Evolutionary conservation across 1,140 invertebrate genomes (phyloP), one percentile per base, ranked within the genome.

Genomic region (Gonioctena quinquepunctata): DNA sequence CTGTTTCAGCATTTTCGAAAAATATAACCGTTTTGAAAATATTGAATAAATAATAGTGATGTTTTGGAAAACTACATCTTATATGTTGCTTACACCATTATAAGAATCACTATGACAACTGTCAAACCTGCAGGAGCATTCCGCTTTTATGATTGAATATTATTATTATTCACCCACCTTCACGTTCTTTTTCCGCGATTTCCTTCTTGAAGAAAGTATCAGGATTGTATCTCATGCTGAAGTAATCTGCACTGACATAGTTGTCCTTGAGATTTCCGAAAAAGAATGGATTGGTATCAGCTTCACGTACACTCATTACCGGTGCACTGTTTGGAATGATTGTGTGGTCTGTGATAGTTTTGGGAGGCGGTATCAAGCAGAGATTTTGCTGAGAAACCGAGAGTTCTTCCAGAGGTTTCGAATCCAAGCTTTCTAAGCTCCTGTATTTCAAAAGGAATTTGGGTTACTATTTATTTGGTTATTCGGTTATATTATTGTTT

Each of bases 161-260:
- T n/a, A n/a, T n/a, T n/a, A n/a, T n/a, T n/a, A n/a, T n/a, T n/a
- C 8, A 62, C 22, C 3, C 18, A 65, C 49, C 49, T 50, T 26
- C 62, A 13, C 21, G 7, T 23, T 63, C 16, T 5, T 19, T 48
- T 63, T 18, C 8, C 27, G 21, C 16, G 2, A 3, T 63, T 16
- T 42, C 26, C 8, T 54, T 26, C n/a, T 11, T 18, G 8, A 62
- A 62, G 22, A 79, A 80, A 69, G 75, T 77, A 5, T 78, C 76
- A 2, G 77, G 77, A 48, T 79, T 79, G 62, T 80, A 80, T 16
- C 75, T 64, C n/a, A 69, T 23, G 56, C 69, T 72, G 50, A 80
- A 80, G 64, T 75, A 78, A 66, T 80, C 79, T 1, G 70, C 60
- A 23, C 70, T 76, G 5, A 73, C 73, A 50, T 77, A 77, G 49